Conservation (phyloP, 2,797 vertebrate genomes). For the Helarctos malayanus region DNA sequence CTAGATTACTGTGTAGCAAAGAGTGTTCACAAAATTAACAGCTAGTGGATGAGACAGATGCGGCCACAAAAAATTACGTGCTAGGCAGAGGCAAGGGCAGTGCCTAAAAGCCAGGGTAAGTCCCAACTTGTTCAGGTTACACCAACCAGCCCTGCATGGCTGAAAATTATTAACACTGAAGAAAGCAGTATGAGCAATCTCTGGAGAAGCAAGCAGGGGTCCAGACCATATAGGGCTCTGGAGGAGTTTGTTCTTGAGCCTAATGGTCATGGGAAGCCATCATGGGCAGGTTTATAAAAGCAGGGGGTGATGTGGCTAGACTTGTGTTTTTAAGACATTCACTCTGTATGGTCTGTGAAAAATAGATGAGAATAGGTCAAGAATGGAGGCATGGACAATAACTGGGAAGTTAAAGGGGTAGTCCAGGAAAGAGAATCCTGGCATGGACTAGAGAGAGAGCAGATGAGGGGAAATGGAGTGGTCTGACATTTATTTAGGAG, state of each 20-base stretch:
- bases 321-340: background rate
- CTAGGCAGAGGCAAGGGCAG: background rate
- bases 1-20: conserved; percentile 38
- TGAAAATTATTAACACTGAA: conserved; percentile 13
- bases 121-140: background rate
- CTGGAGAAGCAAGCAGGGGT: background rate
- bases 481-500: background rate
- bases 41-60: background rate
- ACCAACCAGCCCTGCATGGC: background rate
- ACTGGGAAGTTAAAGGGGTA: background rate
- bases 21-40: conserved; percentile 52
- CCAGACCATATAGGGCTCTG: background rate
- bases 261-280: background rate
- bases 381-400: background rate
- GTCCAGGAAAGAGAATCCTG: background rate
- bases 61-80: background rate
- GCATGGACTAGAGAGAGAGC: background rate
- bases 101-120: background rate
- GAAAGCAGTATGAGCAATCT: background rate
- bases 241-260: background rate
- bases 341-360: background rate
- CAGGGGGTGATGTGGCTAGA: background rate
- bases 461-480: background rate
- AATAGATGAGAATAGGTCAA: background rate
- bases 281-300: background rate